Conservation (phyloP, 1,140 invertebrate species). For the Drosophila lowei region DNA sequence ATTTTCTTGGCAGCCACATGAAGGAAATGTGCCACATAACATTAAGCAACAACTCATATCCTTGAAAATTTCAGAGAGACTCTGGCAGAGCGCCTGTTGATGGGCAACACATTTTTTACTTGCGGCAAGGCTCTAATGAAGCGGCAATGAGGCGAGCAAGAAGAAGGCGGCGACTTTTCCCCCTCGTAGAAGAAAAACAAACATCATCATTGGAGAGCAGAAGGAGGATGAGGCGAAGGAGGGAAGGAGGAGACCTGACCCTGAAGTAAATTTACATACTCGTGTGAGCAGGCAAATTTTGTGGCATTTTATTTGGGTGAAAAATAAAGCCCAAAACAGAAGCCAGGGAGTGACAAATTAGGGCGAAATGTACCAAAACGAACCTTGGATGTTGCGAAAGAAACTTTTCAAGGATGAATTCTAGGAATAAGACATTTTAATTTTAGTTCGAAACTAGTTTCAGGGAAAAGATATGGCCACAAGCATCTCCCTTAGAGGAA, state of each 20-base stretch:
- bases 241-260: slow-evolving; percentile 33
- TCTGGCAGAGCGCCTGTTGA: slow-evolving; percentile 57
- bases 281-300: slow-evolving; percentile 32
- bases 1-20: slow-evolving; percentile 42
- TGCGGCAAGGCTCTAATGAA: slow-evolving; percentile 58
- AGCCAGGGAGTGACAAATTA: slow-evolving; percentile 21
- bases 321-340: slow-evolving; percentile 36
- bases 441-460: too few species aligned
- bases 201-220: slow-evolving; percentile 39
- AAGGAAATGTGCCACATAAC: slow-evolving; percentile 59
- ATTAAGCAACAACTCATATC: slow-evolving; percentile 80
- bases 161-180: slow-evolving; percentile 1
- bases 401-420: too few species aligned
- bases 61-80: slow-evolving; percentile 50
- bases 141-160: slow-evolving; percentile 54
- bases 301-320: slow-evolving; percentile 29
- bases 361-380: neutral
- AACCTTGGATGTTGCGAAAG: too few species aligned
- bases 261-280: slow-evolving; percentile 38
- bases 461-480: too few species aligned
- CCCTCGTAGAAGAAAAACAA: slow-evolving; percentile 38
- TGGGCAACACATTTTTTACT: slow-evolving; percentile 59
- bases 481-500: too few species aligned
- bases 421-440: too few species aligned
- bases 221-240: neutral